These are phyloP conservation scores for Squalus acanthias DNA, from an alignment of 2,797 vertebrate species.

Conservation along the genomic window DNA sequence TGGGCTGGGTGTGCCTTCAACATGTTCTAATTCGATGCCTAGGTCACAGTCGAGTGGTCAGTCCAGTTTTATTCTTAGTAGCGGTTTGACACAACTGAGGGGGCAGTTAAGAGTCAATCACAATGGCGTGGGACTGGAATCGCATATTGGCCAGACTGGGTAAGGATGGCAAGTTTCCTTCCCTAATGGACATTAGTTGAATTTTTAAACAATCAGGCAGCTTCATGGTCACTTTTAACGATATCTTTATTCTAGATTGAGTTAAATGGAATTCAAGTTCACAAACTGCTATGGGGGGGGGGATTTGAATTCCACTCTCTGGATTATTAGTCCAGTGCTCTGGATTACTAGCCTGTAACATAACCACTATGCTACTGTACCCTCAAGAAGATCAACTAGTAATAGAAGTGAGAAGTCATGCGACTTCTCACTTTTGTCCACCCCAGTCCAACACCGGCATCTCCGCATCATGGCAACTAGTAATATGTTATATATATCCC, in stretches of 20 bases:
- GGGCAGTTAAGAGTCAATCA: not conserved
- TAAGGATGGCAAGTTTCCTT: not conserved
- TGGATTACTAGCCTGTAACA: not conserved
- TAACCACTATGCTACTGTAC: not conserved
- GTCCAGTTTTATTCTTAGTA: not conserved
- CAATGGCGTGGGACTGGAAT: not conserved
- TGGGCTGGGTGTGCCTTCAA: no score
- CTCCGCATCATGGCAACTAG: no score
- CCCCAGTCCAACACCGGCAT: no score
- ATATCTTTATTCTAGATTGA: not conserved
- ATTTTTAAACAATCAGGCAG: not conserved
- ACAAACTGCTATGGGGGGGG: not conserved
- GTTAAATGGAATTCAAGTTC: not conserved
- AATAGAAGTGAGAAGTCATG: no score
- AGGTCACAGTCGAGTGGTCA: no score
- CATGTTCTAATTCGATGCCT: not conserved
- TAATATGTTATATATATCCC: not conserved
- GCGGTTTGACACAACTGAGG: not conserved
- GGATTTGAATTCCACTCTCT: not conserved
- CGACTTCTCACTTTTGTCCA: no score
- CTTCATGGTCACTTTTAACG: not conserved
- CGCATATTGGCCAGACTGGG: not conserved
- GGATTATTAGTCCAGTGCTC: not conserved
- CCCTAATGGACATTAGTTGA: not conserved
- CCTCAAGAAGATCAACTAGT: not conserved